Base-by-base conservation (phyloP, 2,113 vertebrate species). In the Catagonus wagneri region DNA sequence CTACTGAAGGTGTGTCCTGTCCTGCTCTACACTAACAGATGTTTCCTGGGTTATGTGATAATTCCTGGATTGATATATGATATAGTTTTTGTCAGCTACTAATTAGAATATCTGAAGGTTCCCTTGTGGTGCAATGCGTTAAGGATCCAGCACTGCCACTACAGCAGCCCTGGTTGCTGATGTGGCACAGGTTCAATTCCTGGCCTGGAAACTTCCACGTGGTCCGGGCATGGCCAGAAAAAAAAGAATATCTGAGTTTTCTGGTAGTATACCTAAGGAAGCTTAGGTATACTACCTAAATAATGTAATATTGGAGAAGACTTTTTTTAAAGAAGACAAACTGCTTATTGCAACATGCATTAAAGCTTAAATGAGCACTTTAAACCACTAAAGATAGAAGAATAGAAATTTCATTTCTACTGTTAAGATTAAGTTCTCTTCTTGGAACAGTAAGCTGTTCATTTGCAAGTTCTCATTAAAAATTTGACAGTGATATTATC, bases 321-420 rank as follows among this genome's bases (percentile, higher is more conserved):
- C 1, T 56, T 81, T 69, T 81, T 69, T 19, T 27, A 61, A 93
- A 66, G 17, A 32, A n/a, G 27, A 50, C 50, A 36, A 89, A 66
- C n/a, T 39, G 58, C 52, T 83, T 89, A 84, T 68, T 56, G 2
- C n/a, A 89, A 76, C 3, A 79, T 50, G 0, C 8, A 72, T 83
- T 88, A 72, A 83, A 81, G 14, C 4, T 75, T 83, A 90, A 90
- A 69, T 83, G 65, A 90, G 7, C 58, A 16, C 65, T 95, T 97
- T 74, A 52, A 36, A 91, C 27, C 32, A 52, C 4, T 29, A 25
- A 83, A 79, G 16, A 92, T 5, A 61, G 27, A 83, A 36, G 17
- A 78, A 83, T 68, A n/a, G 6, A 76, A 72, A 74, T 78, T 93
- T 93, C 79, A 89, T 86, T 94, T 96, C 27, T 95, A 19, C 32